phyloP scores from a whole-genome alignment of 2,888 invertebrate species.

The Plusia festucae region DNA sequence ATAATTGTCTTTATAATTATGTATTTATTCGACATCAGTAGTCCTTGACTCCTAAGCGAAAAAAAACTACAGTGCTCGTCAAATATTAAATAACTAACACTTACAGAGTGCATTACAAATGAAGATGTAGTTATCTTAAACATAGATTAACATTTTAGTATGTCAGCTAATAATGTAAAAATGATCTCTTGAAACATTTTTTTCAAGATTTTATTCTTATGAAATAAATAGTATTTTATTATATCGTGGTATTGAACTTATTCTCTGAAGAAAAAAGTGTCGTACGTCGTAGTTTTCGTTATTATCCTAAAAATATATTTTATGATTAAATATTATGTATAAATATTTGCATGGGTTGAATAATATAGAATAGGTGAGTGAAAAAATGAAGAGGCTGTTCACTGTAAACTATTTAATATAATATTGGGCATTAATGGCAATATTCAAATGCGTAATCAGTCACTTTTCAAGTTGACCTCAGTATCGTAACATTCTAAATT shows the following conservation, averaged over 20 bases:
- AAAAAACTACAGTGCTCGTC: conserved; percentile 46
- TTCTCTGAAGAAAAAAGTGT: conserved; percentile 35
- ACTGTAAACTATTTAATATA: conserved; percentile 41
- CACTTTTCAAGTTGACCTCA: conserved; percentile 31
- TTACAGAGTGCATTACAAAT: conserved; percentile 39
- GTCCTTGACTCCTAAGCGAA: conserved; percentile 44
- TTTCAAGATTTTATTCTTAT: conserved; percentile 48
- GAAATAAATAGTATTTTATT: conserved; percentile 50
- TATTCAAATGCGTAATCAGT: conserved; percentile 27
- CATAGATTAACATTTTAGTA: conserved; percentile 41
- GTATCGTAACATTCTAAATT: conserved; percentile 32
- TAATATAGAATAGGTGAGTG: conserved; percentile 40
- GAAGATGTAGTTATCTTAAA: conserved; percentile 52
- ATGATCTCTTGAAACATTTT: conserved; percentile 55
- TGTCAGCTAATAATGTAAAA: conserved; percentile 37
- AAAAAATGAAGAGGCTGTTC: conserved; percentile 52
- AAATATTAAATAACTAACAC: conserved; percentile 25
- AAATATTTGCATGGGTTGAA: conserved; percentile 49
- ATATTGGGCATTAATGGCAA: conserved; percentile 36
- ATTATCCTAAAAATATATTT: conserved; percentile 41
- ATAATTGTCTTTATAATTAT: conserved; percentile 45
- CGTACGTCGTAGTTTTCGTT: conserved; percentile 42
- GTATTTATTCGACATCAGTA: conserved; percentile 49
- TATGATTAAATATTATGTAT: conserved; percentile 51
- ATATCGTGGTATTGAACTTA: conserved; percentile 38